phyloP scores from a whole-genome alignment of 1,140 invertebrate species.

The Psix sp. region DNA sequence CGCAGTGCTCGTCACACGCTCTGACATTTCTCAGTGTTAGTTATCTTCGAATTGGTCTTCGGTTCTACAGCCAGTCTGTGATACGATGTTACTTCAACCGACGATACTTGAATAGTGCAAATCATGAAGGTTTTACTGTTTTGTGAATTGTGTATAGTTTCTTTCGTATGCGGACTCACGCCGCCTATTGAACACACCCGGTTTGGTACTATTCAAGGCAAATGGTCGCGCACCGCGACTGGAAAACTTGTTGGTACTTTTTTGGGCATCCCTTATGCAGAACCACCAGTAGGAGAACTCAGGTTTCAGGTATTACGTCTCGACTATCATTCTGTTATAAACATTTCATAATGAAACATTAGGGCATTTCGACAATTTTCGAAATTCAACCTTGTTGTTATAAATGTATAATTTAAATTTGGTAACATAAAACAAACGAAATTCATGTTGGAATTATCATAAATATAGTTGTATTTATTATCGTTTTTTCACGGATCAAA shows the following conservation, averaged over 20 bases:
- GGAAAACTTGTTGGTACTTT: constrained; percentile 57
- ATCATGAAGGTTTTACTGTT: neutral
- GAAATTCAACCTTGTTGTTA: too few relatives aligned
- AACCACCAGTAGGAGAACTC: constrained; percentile 63
- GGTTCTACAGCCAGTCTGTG: constrained; percentile 1
- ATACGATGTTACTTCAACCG: neutral
- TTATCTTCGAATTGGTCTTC: constrained; percentile 29
- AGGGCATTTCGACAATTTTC: too few relatives aligned
- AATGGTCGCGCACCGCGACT: constrained; percentile 53
- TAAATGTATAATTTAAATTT: too few relatives aligned
- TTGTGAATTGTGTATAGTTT: neutral
- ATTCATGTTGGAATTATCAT: too few relatives aligned
- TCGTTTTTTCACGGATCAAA: too few relatives aligned
- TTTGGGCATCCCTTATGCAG: constrained; percentile 70
- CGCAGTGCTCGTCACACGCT: neutral
- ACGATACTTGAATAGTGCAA: neutral
- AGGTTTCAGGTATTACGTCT: constrained; percentile 70
- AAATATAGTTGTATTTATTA: too few relatives aligned
- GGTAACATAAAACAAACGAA: too few relatives aligned
- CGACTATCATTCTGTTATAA: too few relatives aligned
- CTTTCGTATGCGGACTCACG: neutral
- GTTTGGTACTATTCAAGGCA: constrained; percentile 64
- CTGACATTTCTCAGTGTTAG: constrained; percentile 5
- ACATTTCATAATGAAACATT: too few relatives aligned
- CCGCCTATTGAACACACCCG: constrained; percentile 39